These are phyloP conservation scores for Buteo buteo DNA, from an alignment of 2,113 vertebrate species.

Conservation along the genomic window DNA sequence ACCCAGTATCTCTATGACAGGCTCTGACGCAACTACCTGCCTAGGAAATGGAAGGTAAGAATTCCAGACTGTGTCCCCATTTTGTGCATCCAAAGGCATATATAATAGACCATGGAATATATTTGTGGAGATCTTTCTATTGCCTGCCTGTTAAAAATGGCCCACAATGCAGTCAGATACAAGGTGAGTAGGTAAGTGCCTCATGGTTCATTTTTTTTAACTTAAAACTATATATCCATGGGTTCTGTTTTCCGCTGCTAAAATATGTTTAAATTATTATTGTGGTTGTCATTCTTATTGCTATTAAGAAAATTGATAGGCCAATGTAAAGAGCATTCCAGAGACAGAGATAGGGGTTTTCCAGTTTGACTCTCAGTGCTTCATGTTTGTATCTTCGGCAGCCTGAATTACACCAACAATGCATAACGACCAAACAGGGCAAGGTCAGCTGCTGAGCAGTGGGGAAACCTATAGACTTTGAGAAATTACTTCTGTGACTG, in stretches of 20 bases:
- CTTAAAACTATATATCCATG: background rate
- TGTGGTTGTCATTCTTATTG: background rate
- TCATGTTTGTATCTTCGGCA: background rate
- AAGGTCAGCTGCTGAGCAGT: constrained; percentile 16
- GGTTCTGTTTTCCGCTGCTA: background rate
- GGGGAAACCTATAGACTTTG: background rate
- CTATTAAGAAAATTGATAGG: background rate
- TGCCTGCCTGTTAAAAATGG: background rate
- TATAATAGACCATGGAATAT: background rate
- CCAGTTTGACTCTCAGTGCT: background rate
- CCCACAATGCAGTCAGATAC: accelerated
- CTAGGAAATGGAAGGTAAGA: background rate
- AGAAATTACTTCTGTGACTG: constrained; percentile 23
- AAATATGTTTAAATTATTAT: background rate
- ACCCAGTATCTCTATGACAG: background rate
- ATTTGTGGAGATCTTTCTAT: background rate
- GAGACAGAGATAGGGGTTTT: background rate
- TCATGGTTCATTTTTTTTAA: background rate
- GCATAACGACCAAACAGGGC: background rate
- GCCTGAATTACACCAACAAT: background rate
- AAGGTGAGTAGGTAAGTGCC: background rate
- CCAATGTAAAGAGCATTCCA: background rate
- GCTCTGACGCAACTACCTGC: background rate
- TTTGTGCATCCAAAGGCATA: background rate
- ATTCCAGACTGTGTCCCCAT: background rate